Percentiles rank a stretch among this genome's conserved stretches.
phyloP scores from a whole-genome alignment of 2,888 invertebrate genomes.

The Lithophane ornitopus region DNA sequence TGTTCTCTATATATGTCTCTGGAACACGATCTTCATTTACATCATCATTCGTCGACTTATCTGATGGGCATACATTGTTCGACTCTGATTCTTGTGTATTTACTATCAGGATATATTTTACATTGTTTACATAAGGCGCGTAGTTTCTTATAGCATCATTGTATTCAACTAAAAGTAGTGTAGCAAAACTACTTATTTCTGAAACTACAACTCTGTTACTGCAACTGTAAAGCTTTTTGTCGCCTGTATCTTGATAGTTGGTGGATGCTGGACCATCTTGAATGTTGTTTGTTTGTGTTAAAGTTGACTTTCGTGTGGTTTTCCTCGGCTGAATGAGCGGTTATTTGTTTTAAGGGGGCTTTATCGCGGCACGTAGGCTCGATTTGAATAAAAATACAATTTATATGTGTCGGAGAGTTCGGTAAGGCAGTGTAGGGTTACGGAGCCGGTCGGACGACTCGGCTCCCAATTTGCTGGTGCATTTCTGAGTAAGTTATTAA shows the following conservation, averaged over 20 bases:
- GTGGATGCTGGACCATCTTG: slow-evolving; percentile 64
- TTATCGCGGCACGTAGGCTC: slow-evolving; percentile 88
- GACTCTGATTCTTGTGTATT: slow-evolving; percentile 76
- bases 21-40: slow-evolving; percentile 77
- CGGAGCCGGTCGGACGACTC: slow-evolving; percentile 85
- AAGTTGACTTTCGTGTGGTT: slow-evolving; percentile 73
- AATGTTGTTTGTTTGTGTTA: slow-evolving; percentile 73
- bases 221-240: slow-evolving; percentile 84
- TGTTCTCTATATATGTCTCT: slow-evolving; percentile 78
- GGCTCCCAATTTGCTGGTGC: slow-evolving; percentile 89
- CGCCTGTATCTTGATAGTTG: slow-evolving; percentile 71
- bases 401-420: slow-evolving; percentile 89
- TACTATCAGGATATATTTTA: slow-evolving; percentile 75
- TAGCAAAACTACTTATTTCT: slow-evolving; percentile 77
- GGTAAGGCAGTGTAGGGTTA: slow-evolving; percentile 88
- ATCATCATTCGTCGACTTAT: slow-evolving; percentile 77
- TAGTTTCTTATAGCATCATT: slow-evolving; percentile 76
- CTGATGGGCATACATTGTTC: slow-evolving; percentile 71
- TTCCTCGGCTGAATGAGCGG: slow-evolving; percentile 77
- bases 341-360: slow-evolving; percentile 89
- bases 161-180: slow-evolving; percentile 77
- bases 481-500: slow-evolving; percentile 91
- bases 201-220: slow-evolving; percentile 86
- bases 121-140: slow-evolving; percentile 73
- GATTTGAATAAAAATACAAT: slow-evolving; percentile 91